These are phyloP conservation scores for Syngnathus floridae DNA, from an alignment of 2,113 vertebrate genomes.

Conservation along the genomic window DNA sequence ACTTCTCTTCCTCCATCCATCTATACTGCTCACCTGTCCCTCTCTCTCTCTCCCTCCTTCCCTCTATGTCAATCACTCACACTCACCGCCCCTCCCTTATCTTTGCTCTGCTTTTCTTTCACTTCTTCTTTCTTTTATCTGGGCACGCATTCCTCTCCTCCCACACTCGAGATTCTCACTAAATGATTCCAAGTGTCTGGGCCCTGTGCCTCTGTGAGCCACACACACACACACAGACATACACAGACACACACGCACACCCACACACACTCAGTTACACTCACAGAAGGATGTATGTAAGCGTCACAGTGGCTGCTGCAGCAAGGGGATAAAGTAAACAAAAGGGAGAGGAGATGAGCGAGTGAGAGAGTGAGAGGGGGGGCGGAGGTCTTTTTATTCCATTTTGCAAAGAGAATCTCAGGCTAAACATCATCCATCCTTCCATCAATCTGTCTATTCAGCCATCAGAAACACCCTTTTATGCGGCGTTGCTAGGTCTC, in stretches of 20 bases:
- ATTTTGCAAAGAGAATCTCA: slow-evolving; percentile 17
- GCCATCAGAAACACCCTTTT: background rate
- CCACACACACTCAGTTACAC: slow-evolving; percentile 31
- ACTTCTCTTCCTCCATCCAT: slow-evolving; percentile 28
- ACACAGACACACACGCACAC: slow-evolving; percentile 8
- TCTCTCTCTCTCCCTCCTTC: slow-evolving; percentile 48
- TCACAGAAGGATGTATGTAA: slow-evolving; percentile 36
- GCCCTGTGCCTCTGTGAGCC: slow-evolving; percentile 62
- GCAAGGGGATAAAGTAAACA: slow-evolving; percentile 53
- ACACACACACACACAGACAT: slow-evolving; percentile 17
- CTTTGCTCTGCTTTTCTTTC: slow-evolving; percentile 71
- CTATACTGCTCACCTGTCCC: slow-evolving; percentile 43
- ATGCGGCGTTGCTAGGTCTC: slow-evolving; percentile 3
- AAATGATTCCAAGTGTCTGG: slow-evolving; percentile 80
- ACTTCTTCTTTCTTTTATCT: slow-evolving; percentile 73
- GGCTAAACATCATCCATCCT: slow-evolving; percentile 8
- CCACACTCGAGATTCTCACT: slow-evolving; percentile 73
- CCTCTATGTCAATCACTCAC: slow-evolving; percentile 60
- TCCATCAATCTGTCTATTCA: slow-evolving; percentile 9
- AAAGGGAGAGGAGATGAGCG: slow-evolving; percentile 21
- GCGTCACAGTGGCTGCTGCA: slow-evolving; percentile 28
- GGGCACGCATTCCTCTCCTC: slow-evolving; percentile 76
- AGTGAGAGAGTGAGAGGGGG: background rate
- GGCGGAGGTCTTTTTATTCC: slow-evolving; percentile 30
- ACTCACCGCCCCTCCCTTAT: slow-evolving; percentile 60